phyloP scores from a whole-genome alignment of 2,797 vertebrate species.

The Rallus crepitans region DNA sequence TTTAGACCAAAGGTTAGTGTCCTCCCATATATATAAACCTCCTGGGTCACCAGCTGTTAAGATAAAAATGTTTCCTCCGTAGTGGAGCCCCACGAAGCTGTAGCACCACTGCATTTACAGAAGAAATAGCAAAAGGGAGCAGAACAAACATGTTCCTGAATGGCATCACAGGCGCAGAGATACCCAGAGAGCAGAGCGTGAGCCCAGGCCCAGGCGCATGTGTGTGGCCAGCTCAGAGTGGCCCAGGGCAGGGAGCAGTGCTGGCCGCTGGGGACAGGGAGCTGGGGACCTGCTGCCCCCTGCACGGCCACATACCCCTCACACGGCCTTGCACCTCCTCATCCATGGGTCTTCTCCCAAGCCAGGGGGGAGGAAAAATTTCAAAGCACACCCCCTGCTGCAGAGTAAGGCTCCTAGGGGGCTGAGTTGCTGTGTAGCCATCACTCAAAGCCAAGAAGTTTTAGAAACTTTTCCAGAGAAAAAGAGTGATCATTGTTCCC shows the following conservation, averaged over 20 bases:
- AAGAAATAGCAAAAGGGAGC: neutral
- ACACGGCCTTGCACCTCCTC: accelerated
- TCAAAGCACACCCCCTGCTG: neutral
- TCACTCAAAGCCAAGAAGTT: neutral
- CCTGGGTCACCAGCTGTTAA: constrained; percentile 21
- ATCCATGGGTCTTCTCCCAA: neutral
- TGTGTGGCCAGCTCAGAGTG: accelerated
- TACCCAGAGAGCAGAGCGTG: accelerated
- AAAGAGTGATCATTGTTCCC: no score
- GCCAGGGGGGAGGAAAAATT: neutral
- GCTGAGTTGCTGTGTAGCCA: neutral
- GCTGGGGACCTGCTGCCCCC: neutral
- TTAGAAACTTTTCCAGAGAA: neutral
- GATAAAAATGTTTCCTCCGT: constrained; percentile 16
- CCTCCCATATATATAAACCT: constrained; percentile 70
- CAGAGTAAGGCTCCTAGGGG: no score
- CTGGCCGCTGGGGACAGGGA: neutral
- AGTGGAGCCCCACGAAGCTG: neutral
- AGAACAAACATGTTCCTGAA: neutral
- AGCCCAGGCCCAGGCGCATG: accelerated
- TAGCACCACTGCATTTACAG: neutral
- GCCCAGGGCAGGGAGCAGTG: neutral
- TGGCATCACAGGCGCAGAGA: neutral
- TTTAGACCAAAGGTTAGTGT: constrained; percentile 68
- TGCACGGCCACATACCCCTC: accelerated